Percentiles rank a stretch among this genome's conserved stretches.
phyloP scores from a whole-genome alignment of 2,113 vertebrate genomes.

The Brienomyrus longianalis region DNA sequence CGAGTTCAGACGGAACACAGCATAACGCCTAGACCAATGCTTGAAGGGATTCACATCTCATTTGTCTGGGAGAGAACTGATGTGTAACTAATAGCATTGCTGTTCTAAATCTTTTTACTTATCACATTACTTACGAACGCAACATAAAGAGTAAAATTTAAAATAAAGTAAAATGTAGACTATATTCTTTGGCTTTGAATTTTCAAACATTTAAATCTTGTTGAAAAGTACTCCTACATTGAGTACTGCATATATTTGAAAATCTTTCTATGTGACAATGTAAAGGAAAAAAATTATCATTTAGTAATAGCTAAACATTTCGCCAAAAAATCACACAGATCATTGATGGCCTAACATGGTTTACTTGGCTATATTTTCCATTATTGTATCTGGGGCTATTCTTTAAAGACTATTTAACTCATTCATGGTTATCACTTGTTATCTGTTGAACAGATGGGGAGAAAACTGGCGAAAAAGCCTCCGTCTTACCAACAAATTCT shows the following conservation, averaged over 20 bases:
- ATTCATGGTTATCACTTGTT: background rate
- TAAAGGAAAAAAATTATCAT: background rate
- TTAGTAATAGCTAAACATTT: background rate
- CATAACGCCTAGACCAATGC: no score
- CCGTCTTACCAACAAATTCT: background rate
- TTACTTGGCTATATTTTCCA: background rate
- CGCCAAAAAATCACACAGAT: background rate
- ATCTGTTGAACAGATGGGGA: background rate
- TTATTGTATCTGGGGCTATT: background rate
- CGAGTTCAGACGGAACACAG: no score
- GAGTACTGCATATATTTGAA: background rate
- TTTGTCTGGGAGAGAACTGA: no score
- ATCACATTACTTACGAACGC: no score
- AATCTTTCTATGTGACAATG: background rate
- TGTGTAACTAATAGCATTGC: no score
- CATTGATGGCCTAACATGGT: background rate
- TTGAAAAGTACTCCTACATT: background rate
- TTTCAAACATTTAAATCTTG: background rate
- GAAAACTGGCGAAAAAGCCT: fast-evolving
- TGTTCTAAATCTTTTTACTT: no score
- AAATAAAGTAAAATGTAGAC: background rate
- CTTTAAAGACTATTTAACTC: background rate
- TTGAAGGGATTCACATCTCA: no score
- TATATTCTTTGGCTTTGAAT: background rate
- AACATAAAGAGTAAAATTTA: background rate